These are phyloP conservation scores for Sitobion miscanthi DNA, from an alignment of 1,140 invertebrate species.

Conservation along the genomic window DNA sequence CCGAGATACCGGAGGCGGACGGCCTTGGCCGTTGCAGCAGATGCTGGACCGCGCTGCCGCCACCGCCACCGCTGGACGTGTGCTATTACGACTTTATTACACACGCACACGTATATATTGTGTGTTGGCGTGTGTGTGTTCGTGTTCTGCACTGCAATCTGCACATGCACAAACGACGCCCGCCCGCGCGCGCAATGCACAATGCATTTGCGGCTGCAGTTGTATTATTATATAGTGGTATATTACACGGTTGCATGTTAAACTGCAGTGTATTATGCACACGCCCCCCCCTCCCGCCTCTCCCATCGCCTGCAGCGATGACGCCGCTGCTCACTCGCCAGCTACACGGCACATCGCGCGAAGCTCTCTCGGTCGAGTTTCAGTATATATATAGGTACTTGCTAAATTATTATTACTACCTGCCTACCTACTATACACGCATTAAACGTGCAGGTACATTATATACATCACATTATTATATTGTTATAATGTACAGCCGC, in stretches of 20 bases:
- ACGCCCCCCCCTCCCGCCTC: background rate
- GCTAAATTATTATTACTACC: background rate
- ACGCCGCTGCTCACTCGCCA: no score
- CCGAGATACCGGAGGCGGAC: constrained; percentile 28
- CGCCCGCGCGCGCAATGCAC: background rate
- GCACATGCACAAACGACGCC: background rate
- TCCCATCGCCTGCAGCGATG: background rate
- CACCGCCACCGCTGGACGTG: background rate
- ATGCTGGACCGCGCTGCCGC: constrained; percentile 24
- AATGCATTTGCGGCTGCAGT: background rate
- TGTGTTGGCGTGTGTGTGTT: no score
- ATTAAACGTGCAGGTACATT: no score
- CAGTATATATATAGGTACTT: background rate
- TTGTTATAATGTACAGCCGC: background rate
- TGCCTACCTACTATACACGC: background rate
- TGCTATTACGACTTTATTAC: background rate
- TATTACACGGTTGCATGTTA: background rate
- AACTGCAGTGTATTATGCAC: background rate
- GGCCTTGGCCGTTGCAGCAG: constrained; percentile 40
- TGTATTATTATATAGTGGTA: background rate
- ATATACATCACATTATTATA: no score
- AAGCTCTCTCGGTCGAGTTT: background rate
- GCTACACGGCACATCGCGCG: background rate
- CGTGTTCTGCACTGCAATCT: background rate
- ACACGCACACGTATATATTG: background rate